These are phyloP conservation scores for Cantharis flavilabris DNA, from an alignment of 2,888 invertebrate genomes.

Conservation along the genomic window DNA sequence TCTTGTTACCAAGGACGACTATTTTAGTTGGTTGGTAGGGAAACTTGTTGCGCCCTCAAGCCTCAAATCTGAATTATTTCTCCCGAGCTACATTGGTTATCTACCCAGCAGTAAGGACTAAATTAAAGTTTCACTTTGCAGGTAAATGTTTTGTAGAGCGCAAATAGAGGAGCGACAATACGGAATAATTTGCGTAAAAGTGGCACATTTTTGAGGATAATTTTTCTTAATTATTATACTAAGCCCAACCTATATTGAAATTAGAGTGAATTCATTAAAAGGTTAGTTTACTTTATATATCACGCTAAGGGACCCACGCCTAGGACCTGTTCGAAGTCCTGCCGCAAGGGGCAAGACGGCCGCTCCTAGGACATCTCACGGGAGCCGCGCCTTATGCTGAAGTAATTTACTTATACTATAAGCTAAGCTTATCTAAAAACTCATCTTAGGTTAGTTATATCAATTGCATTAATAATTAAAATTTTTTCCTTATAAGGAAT, in stretches of 20 bases:
- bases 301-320: constrained; percentile 54
- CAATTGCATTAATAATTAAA: constrained; percentile 7
- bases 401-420: constrained; percentile 47
- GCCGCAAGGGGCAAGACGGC: constrained; percentile 41
- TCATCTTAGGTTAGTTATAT: constrained; percentile 25
- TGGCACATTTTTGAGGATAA: constrained; percentile 7
- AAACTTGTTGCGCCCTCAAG: neutral
- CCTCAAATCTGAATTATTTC: neutral
- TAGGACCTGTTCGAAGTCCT: constrained; percentile 36
- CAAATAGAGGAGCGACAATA: neutral
- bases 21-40: neutral
- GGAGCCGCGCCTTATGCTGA: constrained; percentile 51
- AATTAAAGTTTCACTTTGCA: neutral
- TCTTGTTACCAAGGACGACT: neutral
- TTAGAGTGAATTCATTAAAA: constrained; percentile 52
- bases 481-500: neutral
- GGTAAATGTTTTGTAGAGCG: neutral
- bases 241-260: constrained; percentile 48
- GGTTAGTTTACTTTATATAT: constrained; percentile 51
- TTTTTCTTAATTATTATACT: constrained; percentile 37
- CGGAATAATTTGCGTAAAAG: neutral
- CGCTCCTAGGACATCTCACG: constrained; percentile 56
- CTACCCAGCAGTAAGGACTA: neutral
- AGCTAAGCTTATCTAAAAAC: constrained; percentile 19
- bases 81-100: neutral